A percentile compares a stretch with the other conserved stretches of the same genome.
These are phyloP conservation scores for Caenorhabditis auriculariae DNA, from an alignment of 2,888 invertebrate genomes.

Conservation along the genomic window DNA sequence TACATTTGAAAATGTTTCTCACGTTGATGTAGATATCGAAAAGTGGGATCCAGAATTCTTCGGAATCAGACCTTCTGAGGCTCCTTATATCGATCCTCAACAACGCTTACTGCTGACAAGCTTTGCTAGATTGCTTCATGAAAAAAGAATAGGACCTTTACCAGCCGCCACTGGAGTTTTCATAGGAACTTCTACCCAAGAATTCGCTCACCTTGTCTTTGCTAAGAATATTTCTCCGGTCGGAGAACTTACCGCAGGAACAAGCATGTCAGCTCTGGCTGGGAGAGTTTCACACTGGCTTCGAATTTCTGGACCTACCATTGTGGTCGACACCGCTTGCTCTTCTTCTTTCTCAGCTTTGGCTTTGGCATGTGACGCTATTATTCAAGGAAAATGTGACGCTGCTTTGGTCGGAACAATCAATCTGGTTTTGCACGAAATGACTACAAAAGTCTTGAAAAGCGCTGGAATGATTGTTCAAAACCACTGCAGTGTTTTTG, in stretches of 20 bases:
- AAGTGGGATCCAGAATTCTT: slow-evolving; percentile 64
- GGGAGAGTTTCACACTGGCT: slow-evolving; percentile 90
- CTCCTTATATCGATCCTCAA: slow-evolving; percentile 82
- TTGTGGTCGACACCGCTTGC: slow-evolving; percentile 92
- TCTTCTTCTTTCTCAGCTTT: slow-evolving; percentile 80
- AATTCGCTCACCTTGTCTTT: slow-evolving; percentile 45
- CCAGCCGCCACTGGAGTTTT: slow-evolving; percentile 90
- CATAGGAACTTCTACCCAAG: slow-evolving; percentile 74
- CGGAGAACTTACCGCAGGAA: slow-evolving; percentile 77
- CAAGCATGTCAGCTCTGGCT: slow-evolving; percentile 83
- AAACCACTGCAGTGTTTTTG: slow-evolving; percentile 57
- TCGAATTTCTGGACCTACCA: slow-evolving; percentile 90
- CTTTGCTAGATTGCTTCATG: slow-evolving; percentile 67
- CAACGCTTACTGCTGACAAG: slow-evolving; percentile 74
- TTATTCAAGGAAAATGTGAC: slow-evolving; percentile 67
- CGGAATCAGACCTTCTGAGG: slow-evolving; percentile 62
- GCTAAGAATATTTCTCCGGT: slow-evolving; percentile 22
- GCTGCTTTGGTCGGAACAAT: slow-evolving; percentile 59
- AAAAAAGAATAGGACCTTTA: slow-evolving; percentile 71
- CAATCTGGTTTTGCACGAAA: slow-evolving; percentile 57
- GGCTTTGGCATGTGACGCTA: slow-evolving; percentile 68
- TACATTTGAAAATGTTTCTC: slow-evolving; percentile 1
- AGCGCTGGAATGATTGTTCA: slow-evolving; percentile 55
- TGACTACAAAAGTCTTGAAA: slow-evolving; percentile 52
- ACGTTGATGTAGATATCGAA: slow-evolving; percentile 25